Base-by-base conservation (phyloP, 2,888 invertebrate genomes). In the Philaethria dido region DNA sequence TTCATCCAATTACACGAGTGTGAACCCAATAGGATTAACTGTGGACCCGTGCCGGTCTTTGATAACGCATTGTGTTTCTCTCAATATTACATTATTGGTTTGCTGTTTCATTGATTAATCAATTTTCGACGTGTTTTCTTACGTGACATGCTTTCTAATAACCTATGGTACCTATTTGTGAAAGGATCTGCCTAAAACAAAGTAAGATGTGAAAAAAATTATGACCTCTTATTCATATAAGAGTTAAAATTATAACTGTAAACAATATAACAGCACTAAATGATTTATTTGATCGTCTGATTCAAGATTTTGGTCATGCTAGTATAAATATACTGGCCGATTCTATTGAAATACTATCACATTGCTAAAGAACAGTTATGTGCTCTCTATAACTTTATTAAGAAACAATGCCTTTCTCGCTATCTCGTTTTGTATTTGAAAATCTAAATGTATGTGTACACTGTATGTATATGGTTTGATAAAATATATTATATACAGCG, bases 1-100 rank as follows among this genome's bases (percentile, higher is more conserved):
- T 88, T 89, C 86, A 89, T 91, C 89, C 89, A 89, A 91, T 90
- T 89, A 91, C 84, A 82, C 73, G 84, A 88, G 89, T 88, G 90
- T 89, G 89, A 89, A 87, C 87, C 83, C 84, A 80, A 81, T 82
- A 81, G 85, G 86, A 87, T 88, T 88, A 88, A 78, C 80, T 52
- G 79, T 60, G 61, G 65, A 47, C 64, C 55, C 66, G 54, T 48
- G 45, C 47, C 54, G 48, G 60, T 39, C 66, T 66, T 50, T 63
- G 69, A 66, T 69, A 66, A 55, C 54, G 52, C 36, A 62, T 54
- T 63, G 57, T 50, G 45, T 29, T 60, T 36, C 54, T 54, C 52
- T 22, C 50, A 60, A 44, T 44, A 22, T 36, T 22, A 48, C 64
- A 64, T 42, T n/a, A 48, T 29, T 59, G 39, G 29, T 59, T 55